Evolutionary conservation across 2,113 vertebrate species (phyloP), one percentile per base, ranked within the genome.

Genomic region (Lampris incognitus): DNA sequence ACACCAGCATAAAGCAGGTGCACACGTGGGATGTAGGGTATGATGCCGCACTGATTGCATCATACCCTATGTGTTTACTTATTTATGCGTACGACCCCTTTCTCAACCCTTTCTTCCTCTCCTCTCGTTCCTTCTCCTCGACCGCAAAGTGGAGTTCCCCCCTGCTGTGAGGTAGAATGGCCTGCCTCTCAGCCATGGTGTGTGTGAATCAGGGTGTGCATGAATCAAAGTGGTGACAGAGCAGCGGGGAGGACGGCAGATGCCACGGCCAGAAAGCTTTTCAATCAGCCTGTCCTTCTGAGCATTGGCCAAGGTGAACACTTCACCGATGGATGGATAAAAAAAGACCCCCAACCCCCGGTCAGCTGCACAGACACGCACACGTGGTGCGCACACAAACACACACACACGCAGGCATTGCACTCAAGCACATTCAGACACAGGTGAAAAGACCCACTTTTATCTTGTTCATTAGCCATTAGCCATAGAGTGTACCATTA

Each of bases 241-340:
- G 87, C 94, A 94, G 92, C 89, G 50, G 94, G 94, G 93, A 90
- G 91, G 91, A 91, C 79, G 91, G 93, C 93, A 95, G 94, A 94
- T 94, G 94, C 93, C 93, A 91, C 85, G 73, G 91, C 87, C 90
- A 91, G 92, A 92, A 93, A 93, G 93, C 93, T 94, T 95, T 95
- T 95, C 94, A 95, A 95, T 95, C 94, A 95, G 93, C 64, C 86
- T 90, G 94, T 91, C 94, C 94, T 95, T 95, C 92, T 91, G 90
- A 92, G 83, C 87, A 52, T 63, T 55, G 66, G 88, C 91, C 94
- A 95, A 95, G 94, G 94, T 95, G 92, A 95, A 92, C 80, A 81
- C 89, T 92, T 91, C 83, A 87, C 72, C 51, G 36, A 73, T 11
- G 36, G 72, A 86, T 76, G 36, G 51, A 38, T 66, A 82, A 69